Evolutionary conservation across 2,797 vertebrate genomes (phyloP).

Genomic region (Squalus acanthias): DNA sequence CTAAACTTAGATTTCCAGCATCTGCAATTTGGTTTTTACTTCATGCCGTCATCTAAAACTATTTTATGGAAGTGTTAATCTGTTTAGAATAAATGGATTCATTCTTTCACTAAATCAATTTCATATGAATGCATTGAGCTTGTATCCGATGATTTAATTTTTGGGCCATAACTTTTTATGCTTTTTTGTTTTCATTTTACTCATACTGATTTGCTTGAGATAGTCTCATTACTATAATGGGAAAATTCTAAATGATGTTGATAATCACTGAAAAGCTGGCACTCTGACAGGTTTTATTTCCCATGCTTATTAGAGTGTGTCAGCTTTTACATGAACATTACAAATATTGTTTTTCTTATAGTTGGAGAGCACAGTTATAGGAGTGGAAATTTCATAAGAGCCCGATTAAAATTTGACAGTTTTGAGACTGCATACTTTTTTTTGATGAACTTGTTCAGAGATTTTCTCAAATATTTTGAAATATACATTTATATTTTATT

Average conservation of each 20-base stretch:
- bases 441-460: too few species aligned
- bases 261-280: not conserved
- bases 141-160: not conserved
- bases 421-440: not conserved
- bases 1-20: not conserved
- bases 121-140: not conserved
- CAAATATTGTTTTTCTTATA: not conserved
- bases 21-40: not conserved
- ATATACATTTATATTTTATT: too few species aligned
- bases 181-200: not conserved
- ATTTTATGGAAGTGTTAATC: not conserved
- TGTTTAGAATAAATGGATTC: not conserved
- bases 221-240: not conserved
- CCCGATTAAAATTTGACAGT: not conserved
- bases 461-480: too few species aligned
- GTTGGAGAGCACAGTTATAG: not conserved
- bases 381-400: not conserved
- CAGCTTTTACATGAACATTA: not conserved
- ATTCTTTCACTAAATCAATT: not conserved
- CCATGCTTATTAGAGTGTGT: not conserved
- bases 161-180: not conserved
- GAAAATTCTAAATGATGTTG: not conserved
- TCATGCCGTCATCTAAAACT: not conserved
- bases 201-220: not conserved
- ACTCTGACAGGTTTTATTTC: not conserved